Base-by-base conservation (phyloP, 2,888 invertebrate genomes). In the Tetropium fuscum region DNA sequence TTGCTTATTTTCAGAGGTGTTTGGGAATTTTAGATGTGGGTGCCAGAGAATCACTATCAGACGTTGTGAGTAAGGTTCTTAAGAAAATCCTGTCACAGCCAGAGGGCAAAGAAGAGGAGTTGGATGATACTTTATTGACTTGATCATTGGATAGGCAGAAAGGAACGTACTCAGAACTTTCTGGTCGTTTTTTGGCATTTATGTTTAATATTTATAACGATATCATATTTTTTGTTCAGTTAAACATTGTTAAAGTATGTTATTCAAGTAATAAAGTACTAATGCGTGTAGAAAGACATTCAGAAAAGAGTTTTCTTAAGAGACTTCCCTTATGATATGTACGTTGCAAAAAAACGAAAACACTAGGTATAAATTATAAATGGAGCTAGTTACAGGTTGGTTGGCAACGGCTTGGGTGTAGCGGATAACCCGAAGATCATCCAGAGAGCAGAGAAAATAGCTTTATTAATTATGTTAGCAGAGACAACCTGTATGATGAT, bases 81-180 rank as follows among this genome's bases (percentile, higher is more conserved):
- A 90, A 91, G 62, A 95, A 95, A 83, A 86, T 90, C 10, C 84
- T 88, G 59, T 86, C 87, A 27, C 91, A 91, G 76, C 86, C 91
- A 11, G 92, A 93, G 79, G 91, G 92, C 68, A 93, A 93, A 80
- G 93, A 95, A 81, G 95, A 96, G 77, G 94, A 97, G 79, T 87
- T 97, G 64, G 97, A 97, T 81, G 94, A 94, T 79, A 97, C 97
- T 54, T 84, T 97, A 78, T 86, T 94, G 82, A 90, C 91, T 81
- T 94, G 90, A 93, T 84, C 70, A 69, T 58, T 60, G 53, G 41
- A 56, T 40, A 30, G 13, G 38, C 20, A 34, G 13, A 5, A 30
- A 43, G 40, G 25, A 15, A 45, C 10, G 20, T 40, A 43, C 32
- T 41, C 41, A 32, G 49, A 53, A 55, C 16, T 27, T 25, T 58